phyloP scores from a whole-genome alignment of 2,113 vertebrate genomes.

The Pelvicachromis taeniatus region DNA sequence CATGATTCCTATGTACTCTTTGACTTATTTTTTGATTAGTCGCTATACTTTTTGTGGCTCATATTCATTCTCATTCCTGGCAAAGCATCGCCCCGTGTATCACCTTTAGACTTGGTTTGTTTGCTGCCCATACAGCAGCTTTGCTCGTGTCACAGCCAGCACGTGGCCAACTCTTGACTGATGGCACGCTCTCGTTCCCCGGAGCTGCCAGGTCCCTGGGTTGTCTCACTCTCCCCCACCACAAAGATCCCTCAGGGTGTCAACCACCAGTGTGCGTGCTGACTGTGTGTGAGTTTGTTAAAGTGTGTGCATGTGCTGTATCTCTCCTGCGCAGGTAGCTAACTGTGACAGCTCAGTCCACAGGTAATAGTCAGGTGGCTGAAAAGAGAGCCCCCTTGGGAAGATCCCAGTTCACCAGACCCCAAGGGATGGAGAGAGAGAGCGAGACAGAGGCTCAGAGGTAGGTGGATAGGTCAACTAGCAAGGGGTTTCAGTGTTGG shows the following conservation, averaged over 20 bases:
- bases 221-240: conserved; percentile 11
- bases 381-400: conserved; percentile 45
- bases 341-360: conserved; percentile 61
- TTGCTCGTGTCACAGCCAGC: conserved; percentile 29
- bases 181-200: conserved; percentile 47
- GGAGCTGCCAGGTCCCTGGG: conserved; percentile 41
- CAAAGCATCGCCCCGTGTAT: neutral
- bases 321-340: conserved; percentile 57
- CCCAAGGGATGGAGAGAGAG: conserved; percentile 15
- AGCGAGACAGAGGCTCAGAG: neutral
- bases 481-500: conserved; percentile 25
- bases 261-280: conserved; percentile 9
- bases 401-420: conserved; percentile 12
- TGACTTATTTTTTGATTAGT: neutral
- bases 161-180: conserved; percentile 48
- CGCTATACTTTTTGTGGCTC: neutral
- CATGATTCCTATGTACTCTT: neutral
- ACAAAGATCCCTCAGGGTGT: conserved; percentile 46
- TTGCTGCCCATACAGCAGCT: neutral
- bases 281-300: neutral
- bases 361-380: conserved; percentile 63
- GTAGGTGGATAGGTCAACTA: conserved; percentile 26
- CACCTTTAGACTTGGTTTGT: conserved; percentile 13
- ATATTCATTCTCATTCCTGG: neutral
- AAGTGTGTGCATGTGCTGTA: conserved; percentile 33